phyloP scores from a whole-genome alignment of 1,140 invertebrate species.

The Olivierus martensii region DNA sequence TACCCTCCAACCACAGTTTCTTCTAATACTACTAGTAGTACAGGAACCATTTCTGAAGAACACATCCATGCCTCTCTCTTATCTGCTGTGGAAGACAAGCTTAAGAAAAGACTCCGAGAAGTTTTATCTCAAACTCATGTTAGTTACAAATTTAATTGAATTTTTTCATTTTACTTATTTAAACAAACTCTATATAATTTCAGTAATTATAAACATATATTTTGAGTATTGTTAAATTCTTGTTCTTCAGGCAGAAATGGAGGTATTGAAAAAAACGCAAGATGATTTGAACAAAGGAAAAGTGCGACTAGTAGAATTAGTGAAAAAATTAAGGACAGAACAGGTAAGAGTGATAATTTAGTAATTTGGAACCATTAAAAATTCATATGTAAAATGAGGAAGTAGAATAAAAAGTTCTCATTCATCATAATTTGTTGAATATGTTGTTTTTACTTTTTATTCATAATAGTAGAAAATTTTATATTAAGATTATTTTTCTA shows the following conservation, averaged over 20 bases:
- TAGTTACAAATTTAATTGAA: background rate
- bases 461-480: too few relatives aligned
- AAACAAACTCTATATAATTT: too few relatives aligned
- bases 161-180: background rate
- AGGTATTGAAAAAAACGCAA: slow-evolving; percentile 74
- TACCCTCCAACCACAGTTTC: slow-evolving; percentile 7
- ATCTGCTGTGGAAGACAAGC: slow-evolving; percentile 88
- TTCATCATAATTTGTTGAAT: too few relatives aligned
- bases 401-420: too few relatives aligned
- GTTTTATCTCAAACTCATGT: slow-evolving; percentile 62
- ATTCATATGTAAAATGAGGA: too few relatives aligned
- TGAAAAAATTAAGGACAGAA: slow-evolving; percentile 68
- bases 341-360: slow-evolving; percentile 47
- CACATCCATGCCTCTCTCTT: slow-evolving; percentile 86
- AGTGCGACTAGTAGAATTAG: slow-evolving; percentile 61
- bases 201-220: too few relatives aligned
- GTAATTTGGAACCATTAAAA: slow-evolving; percentile 11
- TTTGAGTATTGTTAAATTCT: too few relatives aligned
- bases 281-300: slow-evolving; percentile 78
- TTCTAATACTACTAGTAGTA: slow-evolving; percentile 3
- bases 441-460: too few relatives aligned
- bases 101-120: slow-evolving; percentile 71
- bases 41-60: slow-evolving; percentile 80
- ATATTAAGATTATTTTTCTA: too few relatives aligned
- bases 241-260: slow-evolving; percentile 80